These are phyloP conservation scores for Sparidentex hasta DNA, from an alignment of 2,797 vertebrate genomes.

Conservation along the genomic window DNA sequence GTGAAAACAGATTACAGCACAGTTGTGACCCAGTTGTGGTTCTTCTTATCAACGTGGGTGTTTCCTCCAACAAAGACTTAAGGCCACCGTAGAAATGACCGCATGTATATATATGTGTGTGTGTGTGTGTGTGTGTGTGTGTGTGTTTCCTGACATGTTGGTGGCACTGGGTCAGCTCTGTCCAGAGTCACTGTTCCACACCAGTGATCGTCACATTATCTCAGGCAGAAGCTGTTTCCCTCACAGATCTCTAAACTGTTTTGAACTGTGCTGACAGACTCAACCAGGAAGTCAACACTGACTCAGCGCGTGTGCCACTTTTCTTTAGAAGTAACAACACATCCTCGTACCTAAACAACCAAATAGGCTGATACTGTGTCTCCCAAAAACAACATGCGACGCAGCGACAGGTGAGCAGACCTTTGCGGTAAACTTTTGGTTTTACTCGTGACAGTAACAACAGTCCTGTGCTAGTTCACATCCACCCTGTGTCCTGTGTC, in stretches of 20 bases:
- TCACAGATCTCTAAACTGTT: not conserved
- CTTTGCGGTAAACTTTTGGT: too few relatives aligned
- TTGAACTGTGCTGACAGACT: conserved; percentile 22
- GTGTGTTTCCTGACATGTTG: conserved; percentile 1
- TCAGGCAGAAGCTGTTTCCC: conserved; percentile 26
- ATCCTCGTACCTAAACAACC: too few relatives aligned
- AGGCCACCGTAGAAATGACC: conserved; percentile 10
- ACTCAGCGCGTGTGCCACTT: not conserved
- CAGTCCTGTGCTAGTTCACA: too few relatives aligned
- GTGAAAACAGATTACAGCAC: not conserved
- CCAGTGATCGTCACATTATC: conserved; percentile 16
- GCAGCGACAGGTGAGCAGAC: too few relatives aligned
- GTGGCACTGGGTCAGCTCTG: not conserved
- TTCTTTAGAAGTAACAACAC: not conserved
- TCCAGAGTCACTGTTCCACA: conserved; percentile 38
- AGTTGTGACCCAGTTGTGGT: conserved; percentile 17
- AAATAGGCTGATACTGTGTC: too few relatives aligned
- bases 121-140: not conserved
- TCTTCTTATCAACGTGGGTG: conserved; percentile 15
- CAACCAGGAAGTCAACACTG: conserved; percentile 2
- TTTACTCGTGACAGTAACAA: too few relatives aligned
- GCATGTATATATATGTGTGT: not conserved
- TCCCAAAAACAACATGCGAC: too few relatives aligned
- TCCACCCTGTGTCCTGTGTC: too few relatives aligned
- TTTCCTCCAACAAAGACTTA: conserved; percentile 35